Conservation (phyloP, 2,888 invertebrate species). For the Helobdella robusta region DNA sequence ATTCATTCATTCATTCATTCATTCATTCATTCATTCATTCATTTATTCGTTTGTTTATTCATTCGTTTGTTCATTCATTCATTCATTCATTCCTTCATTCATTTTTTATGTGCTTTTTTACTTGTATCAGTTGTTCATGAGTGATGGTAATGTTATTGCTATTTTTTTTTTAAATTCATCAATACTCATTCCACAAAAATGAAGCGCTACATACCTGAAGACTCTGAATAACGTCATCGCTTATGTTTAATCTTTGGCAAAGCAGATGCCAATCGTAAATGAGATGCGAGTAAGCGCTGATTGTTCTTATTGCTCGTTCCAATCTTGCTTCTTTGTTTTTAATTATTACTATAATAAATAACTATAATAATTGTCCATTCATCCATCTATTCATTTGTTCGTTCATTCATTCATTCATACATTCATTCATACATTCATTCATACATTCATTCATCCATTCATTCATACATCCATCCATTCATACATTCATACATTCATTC, state of each 20-base stretch:
- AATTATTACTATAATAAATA: not conserved
- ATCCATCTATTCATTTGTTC: not conserved
- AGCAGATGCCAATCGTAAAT: constrained; percentile 15
- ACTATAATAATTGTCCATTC: not conserved
- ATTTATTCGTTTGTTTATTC: too few species aligned
- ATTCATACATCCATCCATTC: too few species aligned
- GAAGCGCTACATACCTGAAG: constrained; percentile 5
- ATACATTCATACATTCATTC: too few species aligned
- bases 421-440: not conserved
- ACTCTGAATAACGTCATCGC: constrained; percentile 13
- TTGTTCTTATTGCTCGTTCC: constrained; percentile 1
- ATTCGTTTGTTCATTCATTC: too few species aligned
- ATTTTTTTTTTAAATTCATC: not conserved
- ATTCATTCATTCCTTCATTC: too few species aligned
- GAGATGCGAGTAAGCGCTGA: constrained; percentile 13
- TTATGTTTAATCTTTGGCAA: constrained; percentile 1
- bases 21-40: too few species aligned
- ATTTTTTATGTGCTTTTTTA: too few species aligned
- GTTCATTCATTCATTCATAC: not conserved
- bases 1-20: too few species aligned
- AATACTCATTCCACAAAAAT: not conserved
- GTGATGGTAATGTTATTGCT: too few species aligned
- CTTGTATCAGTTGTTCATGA: too few species aligned
- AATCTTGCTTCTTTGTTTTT: constrained; percentile 3
- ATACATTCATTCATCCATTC: too few species aligned